Percentiles rank a stretch among this genome's conserved stretches.
Evolutionary conservation across 2,888 invertebrate species (phyloP).

Genomic region (Drosophila neutralis): DNA sequence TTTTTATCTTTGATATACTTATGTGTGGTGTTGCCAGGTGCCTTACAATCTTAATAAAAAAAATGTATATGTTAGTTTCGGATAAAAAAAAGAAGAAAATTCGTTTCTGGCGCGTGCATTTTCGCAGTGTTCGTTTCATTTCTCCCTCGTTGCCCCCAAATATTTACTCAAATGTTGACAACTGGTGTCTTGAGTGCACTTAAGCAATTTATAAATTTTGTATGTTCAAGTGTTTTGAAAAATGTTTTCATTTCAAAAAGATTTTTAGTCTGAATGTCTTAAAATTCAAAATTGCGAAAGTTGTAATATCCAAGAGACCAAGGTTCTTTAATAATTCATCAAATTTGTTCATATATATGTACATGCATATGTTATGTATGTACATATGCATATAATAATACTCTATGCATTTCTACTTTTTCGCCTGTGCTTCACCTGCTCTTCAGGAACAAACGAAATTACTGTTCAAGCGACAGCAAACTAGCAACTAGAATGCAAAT

Average conservation of each 20-base stretch:
- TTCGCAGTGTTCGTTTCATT: neutral
- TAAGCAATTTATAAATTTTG: neutral
- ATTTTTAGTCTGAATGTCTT: neutral
- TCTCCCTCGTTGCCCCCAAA: neutral
- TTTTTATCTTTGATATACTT: neutral
- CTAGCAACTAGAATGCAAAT: conserved; percentile 45
- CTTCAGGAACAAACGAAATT: conserved; percentile 35
- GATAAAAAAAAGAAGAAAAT: neutral
- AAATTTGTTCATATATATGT: neutral
- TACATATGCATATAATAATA: neutral
- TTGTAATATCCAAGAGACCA: neutral
- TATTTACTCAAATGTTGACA: conserved; percentile 3
- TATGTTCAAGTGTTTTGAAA: neutral
- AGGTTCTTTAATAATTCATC: neutral
- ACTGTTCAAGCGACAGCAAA: conserved; percentile 36
- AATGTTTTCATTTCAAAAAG: neutral
- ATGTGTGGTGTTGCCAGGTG: neutral
- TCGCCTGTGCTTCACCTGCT: conserved; percentile 4
- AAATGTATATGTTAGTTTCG: neutral
- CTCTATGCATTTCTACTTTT: neutral
- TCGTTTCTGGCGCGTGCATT: neutral
- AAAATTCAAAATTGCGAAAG: neutral
- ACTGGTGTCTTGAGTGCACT: neutral
- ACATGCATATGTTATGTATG: neutral
- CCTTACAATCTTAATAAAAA: neutral